Base-by-base conservation (phyloP, 2,113 vertebrate genomes). In the Turnix velox region DNA sequence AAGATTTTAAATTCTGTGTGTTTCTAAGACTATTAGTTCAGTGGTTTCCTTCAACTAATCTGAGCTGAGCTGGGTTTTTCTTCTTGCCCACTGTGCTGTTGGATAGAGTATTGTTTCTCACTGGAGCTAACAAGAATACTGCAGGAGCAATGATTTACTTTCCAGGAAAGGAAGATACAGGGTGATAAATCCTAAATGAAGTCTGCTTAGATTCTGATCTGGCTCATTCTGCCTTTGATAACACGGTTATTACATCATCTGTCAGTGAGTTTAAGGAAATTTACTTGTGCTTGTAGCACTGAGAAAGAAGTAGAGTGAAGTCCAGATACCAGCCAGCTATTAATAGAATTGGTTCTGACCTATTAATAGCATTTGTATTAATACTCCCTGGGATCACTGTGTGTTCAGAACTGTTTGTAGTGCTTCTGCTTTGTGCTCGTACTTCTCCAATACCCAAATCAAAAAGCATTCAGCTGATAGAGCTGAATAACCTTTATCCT, bases 351-450 rank as follows among this genome's bases (percentile, higher is more conserved):
- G 84, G 71, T 57, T 91, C 55, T 91, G 55, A 69, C 11, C 81
- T 96, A 87, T 91, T 94, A 87, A 91, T 92, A 94, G 89, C 82
- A 77, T 39, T 57, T 85, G 19, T 12, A 37, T 94, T 91, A 91
- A 92, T 91, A 62, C 66, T 79, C 35, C 11, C 39, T 51, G 71
- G 74, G 57, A 54, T 93, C 80, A 39, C 61, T 91, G 33, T 46
- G 9, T 90, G 30, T 58, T 95, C 45, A 5, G 82, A 93, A 57
- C 42, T 40, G 45, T 49, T 87, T 71, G 17, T 82, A 80, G 51
- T 39, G 33, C 42, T 90, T 62, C 61, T 93, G 0, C 55, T 91
- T 79, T 61, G 59, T 86, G 42, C 67, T 87, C 82, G 33, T 84
- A 57, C 19, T 91, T 39, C 28, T 88, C 52, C 72, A 79, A 61